Conservation (phyloP, 2,113 vertebrate genomes). For the Daubentonia madagascariensis region DNA sequence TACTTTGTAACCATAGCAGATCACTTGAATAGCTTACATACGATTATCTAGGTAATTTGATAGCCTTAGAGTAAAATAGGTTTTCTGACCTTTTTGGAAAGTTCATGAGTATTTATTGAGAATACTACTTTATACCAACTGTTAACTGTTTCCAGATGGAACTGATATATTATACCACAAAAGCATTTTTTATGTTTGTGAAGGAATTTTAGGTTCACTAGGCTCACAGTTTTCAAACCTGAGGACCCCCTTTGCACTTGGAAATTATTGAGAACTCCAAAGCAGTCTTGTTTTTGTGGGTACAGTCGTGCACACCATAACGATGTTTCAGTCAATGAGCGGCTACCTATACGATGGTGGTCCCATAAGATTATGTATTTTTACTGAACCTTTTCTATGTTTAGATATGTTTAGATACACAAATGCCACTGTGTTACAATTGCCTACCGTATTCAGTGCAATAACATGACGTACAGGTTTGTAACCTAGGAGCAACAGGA, state of each 20-base stretch:
- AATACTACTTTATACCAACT: background rate
- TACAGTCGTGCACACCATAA: no score
- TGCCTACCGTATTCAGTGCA: no score
- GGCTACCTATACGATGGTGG: no score
- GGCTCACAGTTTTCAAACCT: background rate
- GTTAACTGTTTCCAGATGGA: background rate
- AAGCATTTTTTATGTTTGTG: background rate
- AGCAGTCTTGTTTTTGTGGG: background rate
- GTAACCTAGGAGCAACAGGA: no score
- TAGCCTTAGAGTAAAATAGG: background rate
- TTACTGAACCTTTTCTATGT: no score
- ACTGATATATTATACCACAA: background rate
- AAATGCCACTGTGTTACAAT: no score
- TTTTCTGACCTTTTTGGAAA: background rate
- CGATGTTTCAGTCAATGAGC: no score
- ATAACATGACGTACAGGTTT: no score
- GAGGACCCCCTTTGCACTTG: background rate
- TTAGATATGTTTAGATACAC: no score
- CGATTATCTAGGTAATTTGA: background rate
- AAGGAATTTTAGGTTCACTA: background rate
- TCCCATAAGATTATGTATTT: no score
- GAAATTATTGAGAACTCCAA: background rate
- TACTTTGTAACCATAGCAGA: background rate
- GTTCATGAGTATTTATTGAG: background rate
- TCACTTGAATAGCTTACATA: background rate